Evolutionary conservation across 2,888 invertebrate species (phyloP).

Genomic region (Protophormia terraenovae): DNA sequence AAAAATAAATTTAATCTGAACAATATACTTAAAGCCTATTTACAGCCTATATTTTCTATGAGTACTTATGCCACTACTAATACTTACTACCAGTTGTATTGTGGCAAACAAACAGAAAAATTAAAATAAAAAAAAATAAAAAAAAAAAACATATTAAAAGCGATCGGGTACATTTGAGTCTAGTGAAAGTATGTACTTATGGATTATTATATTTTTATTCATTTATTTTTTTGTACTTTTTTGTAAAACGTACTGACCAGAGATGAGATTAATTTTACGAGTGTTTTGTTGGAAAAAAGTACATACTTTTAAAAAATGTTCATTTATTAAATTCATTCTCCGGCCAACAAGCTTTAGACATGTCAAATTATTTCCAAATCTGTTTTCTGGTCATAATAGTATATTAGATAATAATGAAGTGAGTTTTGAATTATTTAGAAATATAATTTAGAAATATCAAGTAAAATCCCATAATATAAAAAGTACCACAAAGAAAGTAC

Average conservation of each 20-base stretch:
- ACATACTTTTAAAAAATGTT: neutral
- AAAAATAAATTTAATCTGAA: constrained; percentile 32
- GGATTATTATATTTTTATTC: constrained; percentile 14
- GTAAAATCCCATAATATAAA: neutral
- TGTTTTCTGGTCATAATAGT: too few species aligned
- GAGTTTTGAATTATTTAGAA: too few species aligned
- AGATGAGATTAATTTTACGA: neutral
- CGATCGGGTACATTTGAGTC: constrained; percentile 14
- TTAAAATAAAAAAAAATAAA: neutral
- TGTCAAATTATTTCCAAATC: too few species aligned
- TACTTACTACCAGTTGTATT: neutral
- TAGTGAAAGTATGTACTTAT: constrained; percentile 39
- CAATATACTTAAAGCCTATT: constrained; percentile 34
- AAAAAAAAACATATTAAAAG: neutral
- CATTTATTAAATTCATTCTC: neutral
- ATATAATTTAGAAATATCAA: too few species aligned
- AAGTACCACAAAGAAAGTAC: neutral
- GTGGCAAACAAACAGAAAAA: constrained; percentile 1
- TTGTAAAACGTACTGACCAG: neutral
- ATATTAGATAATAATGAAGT: too few species aligned
- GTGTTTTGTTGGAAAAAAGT: neutral
- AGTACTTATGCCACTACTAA: neutral
- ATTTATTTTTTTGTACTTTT: neutral
- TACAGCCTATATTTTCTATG: constrained; percentile 10
- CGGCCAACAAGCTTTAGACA: too few species aligned